Percentiles rank a stretch among this genome's conserved stretches.
These are phyloP conservation scores for Carettochelys insculpta DNA, from an alignment of 2,113 vertebrate genomes.

Conservation along the genomic window DNA sequence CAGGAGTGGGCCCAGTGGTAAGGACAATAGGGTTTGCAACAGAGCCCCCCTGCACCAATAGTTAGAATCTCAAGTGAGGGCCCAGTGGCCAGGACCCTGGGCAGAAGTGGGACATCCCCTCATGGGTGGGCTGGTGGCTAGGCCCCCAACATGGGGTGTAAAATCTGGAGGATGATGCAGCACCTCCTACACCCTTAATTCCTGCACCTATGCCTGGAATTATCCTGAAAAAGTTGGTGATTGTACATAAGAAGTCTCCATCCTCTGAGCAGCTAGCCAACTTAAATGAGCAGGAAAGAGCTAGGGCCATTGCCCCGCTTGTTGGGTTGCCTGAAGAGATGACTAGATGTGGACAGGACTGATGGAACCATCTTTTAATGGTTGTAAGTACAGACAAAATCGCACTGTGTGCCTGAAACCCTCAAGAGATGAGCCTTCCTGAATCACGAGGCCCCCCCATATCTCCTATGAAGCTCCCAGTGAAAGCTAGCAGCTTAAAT, in stretches of 20 bases:
- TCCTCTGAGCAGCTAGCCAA: neutral
- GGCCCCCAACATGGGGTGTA: too few relatives aligned
- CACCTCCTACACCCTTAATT: too few relatives aligned
- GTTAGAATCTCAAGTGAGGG: too few relatives aligned
- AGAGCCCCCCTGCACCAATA: too few relatives aligned
- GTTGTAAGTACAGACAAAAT: neutral
- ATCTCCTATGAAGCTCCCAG: rapidly evolving
- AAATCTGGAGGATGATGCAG: too few relatives aligned
- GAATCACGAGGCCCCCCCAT: neutral
- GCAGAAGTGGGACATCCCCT: too few relatives aligned
- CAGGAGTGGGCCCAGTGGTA: too few relatives aligned
- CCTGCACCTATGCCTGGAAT: neutral
- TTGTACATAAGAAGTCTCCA: neutral
- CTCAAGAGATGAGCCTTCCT: neutral
- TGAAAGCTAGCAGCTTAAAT: neutral
- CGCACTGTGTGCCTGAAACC: neutral
- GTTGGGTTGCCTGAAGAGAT: neutral
- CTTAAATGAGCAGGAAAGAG: neutral
- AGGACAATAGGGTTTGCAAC: too few relatives aligned
- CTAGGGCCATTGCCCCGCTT: neutral
- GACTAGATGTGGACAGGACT: neutral
- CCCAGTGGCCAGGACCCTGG: too few relatives aligned
- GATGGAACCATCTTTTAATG: neutral
- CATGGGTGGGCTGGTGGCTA: too few relatives aligned
- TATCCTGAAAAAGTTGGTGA: neutral